phyloP scores from a whole-genome alignment of 1,140 invertebrate genomes.

The Aleiodes sp. region DNA sequence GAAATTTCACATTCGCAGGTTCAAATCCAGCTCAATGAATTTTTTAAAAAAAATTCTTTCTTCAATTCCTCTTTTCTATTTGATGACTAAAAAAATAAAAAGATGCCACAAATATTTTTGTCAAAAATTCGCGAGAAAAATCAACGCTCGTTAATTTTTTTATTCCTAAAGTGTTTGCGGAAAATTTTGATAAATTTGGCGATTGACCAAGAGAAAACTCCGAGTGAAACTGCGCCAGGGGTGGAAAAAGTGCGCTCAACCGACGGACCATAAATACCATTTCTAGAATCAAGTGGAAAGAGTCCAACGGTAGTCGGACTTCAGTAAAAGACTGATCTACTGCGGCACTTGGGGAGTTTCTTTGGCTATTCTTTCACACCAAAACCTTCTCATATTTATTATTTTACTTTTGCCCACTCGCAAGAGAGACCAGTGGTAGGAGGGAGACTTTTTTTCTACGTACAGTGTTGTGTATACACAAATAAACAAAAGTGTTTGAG shows the following conservation, averaged over 20 bases:
- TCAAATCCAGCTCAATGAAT: too few species aligned
- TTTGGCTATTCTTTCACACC: neutral
- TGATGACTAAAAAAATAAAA: too few species aligned
- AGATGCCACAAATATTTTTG: too few species aligned
- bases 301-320: neutral
- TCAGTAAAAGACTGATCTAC: conserved; percentile 32
- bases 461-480: neutral
- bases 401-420: neutral
- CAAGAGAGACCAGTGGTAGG: neutral
- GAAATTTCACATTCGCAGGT: too few species aligned
- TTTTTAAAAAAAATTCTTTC: too few species aligned
- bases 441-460: neutral
- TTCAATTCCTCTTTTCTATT: too few species aligned
- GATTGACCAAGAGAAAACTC: conserved; percentile 1
- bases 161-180: neutral
- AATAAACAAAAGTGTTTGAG: neutral
- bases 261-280: conserved; percentile 11
- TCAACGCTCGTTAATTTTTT: neutral
- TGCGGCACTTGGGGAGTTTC: conserved; percentile 29
- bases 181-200: neutral
- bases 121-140: neutral
- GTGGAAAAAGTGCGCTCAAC: conserved; percentile 7
- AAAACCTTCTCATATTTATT: conserved; percentile 16
- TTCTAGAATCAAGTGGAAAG: neutral
- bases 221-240: neutral